phyloP scores from a whole-genome alignment of 2,113 vertebrate species.

The Istiophorus platypterus region DNA sequence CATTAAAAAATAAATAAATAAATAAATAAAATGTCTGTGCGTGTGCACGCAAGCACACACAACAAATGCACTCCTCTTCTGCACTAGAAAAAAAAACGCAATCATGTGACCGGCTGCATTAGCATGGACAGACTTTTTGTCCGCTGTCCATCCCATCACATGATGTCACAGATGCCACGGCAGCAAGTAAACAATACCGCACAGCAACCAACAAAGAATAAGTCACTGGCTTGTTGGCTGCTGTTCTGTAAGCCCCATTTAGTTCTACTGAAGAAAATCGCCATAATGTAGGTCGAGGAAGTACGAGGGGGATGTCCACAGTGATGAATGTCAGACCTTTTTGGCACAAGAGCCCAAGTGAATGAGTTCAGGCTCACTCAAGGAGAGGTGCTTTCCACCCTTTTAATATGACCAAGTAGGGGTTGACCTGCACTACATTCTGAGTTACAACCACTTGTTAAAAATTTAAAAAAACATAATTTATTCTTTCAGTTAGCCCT shows the following conservation, averaged over 20 bases:
- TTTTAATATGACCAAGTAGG: constrained; percentile 21
- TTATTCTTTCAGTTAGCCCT: constrained; percentile 7
- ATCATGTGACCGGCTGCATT: constrained; percentile 39
- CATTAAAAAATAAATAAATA: too few relatives aligned
- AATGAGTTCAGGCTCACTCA: constrained; percentile 16
- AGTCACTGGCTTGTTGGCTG: background rate
- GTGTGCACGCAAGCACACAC: constrained; percentile 20
- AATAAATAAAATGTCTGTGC: constrained; percentile 18
- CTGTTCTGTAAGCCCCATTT: background rate
- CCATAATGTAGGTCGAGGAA: constrained; percentile 53
- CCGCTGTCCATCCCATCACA: constrained; percentile 16
- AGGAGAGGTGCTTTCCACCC: background rate
- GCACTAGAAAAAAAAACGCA: constrained; percentile 8
- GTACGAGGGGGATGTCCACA: background rate
- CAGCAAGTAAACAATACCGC: constrained; percentile 35
- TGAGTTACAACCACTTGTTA: constrained; percentile 12
- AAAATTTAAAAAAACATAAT: constrained; percentile 17
- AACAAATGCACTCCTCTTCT: constrained; percentile 30
- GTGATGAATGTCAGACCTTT: constrained; percentile 29
- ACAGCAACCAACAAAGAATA: constrained; percentile 48
- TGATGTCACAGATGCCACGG: constrained; percentile 6
- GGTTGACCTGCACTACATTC: constrained; percentile 16
- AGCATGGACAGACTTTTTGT: constrained; percentile 8
- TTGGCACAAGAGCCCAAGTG: background rate
- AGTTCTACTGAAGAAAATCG: constrained; percentile 1